Base-by-base conservation (phyloP, 1,140 invertebrate genomes). In the Heterodera carotae region DNA sequence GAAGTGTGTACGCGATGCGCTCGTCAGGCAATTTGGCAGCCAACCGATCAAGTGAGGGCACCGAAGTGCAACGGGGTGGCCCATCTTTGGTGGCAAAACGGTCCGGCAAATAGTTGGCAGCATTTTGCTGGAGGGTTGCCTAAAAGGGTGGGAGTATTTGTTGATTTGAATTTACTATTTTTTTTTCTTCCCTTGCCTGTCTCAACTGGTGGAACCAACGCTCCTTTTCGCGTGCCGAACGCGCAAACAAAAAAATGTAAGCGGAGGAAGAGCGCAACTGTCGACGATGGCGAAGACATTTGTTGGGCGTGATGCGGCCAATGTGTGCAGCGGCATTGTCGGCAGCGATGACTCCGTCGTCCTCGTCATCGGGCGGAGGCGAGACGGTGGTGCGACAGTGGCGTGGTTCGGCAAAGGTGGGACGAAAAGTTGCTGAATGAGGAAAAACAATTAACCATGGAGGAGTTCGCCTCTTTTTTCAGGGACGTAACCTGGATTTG, bases 211-310 rank as follows among this genome's bases (percentile, higher is more conserved):
- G 87, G 88, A 90, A 93, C 94, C 94, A 96, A 82, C 94, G 92
- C 89, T 95, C 94, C 88, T 96, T 96, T 82, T 95, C 93, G 67
- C 93, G 89, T 83, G 93, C 92, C 69, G 92, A 92, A 78, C 94
- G 90, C 3, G 93, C 92, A 89, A 96, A 95, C 69, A 96, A 87
- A 84, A 92, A 92, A 66, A 86, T 84, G 29, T 69, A 56, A 4
- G 48, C 48, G 48, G 77, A 33, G 29, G 62, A 66, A 31, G 62
- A 31, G 62, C 7, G 0, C 62, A 12, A 31, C 7, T 12, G 12
- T 36, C 12, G 29, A 12, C 29, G 62, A 12, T 12, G 62, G 12
- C 29, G 62, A 66, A 66, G 7, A 12, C 29, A 6, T 7, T 66
- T 43, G 39, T n/a, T n/a, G n/a, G n/a, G n/a, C n/a, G n/a, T n/a